Percentiles rank a stretch among this genome's conserved stretches.
Evolutionary conservation across 2,888 invertebrate species (phyloP).

Genomic region (Drosophila borealis): DNA sequence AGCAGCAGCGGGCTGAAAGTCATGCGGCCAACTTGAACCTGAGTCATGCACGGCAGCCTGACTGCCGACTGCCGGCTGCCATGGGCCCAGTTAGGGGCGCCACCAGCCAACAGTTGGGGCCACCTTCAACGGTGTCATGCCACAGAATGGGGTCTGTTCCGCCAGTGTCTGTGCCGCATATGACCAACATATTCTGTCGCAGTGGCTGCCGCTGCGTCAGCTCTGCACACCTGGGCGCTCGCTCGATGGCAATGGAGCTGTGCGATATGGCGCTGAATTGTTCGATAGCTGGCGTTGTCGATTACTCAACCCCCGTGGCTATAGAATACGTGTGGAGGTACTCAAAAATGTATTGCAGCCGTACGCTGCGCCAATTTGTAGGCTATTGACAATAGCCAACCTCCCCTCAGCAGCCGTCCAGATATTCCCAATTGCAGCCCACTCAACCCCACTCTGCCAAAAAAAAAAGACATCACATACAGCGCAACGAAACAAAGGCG

Average conservation of each 20-base stretch:
- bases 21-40: slow-evolving; percentile 78
- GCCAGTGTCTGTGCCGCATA: slow-evolving; percentile 32
- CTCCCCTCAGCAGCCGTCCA: neutral
- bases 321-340: slow-evolving; percentile 41
- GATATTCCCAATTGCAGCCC: slow-evolving; percentile 3
- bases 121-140: slow-evolving; percentile 78
- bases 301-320: slow-evolving; percentile 74
- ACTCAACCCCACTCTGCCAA: slow-evolving; percentile 31
- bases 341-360: slow-evolving; percentile 56
- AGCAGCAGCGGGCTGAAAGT: slow-evolving; percentile 62
- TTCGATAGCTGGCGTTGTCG: slow-evolving; percentile 47
- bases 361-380: slow-evolving; percentile 67
- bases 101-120: slow-evolving; percentile 36
- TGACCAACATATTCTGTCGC: slow-evolving; percentile 57
- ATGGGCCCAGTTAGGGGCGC: slow-evolving; percentile 46
- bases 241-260: slow-evolving; percentile 58
- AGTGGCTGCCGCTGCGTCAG: slow-evolving; percentile 53
- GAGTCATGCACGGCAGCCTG: slow-evolving; percentile 70
- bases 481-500: slow-evolving; percentile 62
- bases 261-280: slow-evolving; percentile 42
- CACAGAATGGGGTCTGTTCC: slow-evolving; percentile 66
- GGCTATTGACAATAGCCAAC: slow-evolving; percentile 64
- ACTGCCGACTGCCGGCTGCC: slow-evolving; percentile 6
- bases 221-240: slow-evolving; percentile 74
- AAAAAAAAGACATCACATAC: slow-evolving; percentile 21